Conservation (phyloP, 2,888 invertebrate species). For the Drosophila bunnanda region DNA sequence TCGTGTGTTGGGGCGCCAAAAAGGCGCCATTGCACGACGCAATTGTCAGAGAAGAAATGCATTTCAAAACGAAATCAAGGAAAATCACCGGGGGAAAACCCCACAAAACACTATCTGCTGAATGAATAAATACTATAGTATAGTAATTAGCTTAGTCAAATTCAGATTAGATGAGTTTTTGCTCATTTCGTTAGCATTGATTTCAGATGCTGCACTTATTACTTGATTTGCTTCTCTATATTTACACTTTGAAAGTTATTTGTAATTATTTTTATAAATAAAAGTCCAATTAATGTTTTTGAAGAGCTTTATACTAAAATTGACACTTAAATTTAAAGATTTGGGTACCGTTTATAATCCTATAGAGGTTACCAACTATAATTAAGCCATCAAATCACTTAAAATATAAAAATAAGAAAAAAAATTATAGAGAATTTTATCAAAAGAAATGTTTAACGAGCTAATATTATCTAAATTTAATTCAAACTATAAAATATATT, state of each 20-base stretch:
- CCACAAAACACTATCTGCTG: not conserved
- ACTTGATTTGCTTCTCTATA: not conserved
- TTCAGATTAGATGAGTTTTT: slow-evolving; percentile 1
- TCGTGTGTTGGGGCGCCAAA: slow-evolving; percentile 62
- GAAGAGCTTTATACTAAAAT: no score
- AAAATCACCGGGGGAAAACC: slow-evolving; percentile 10
- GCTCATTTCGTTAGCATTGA: not conserved
- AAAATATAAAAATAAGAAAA: not conserved
- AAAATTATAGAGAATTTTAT: not conserved
- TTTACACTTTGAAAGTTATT: not conserved
- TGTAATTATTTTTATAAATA: no score
- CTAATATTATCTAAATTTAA: not conserved
- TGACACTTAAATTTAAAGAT: no score
- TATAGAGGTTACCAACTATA: not conserved
- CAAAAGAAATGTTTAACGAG: no score
- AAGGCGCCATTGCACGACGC: slow-evolving; percentile 61
- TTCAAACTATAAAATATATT: not conserved
- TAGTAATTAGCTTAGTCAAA: not conserved
- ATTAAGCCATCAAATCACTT: not conserved
- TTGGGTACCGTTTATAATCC: no score
- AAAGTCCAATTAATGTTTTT: no score
- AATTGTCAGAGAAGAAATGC: slow-evolving; percentile 56
- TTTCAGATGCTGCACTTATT: no score
- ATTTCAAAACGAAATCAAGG: slow-evolving; percentile 33
- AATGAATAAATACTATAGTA: not conserved